Evolutionary conservation across 2,113 vertebrate genomes (phyloP), one percentile per base, ranked within the genome.

Genomic region (Puffinus mauretanicus): DNA sequence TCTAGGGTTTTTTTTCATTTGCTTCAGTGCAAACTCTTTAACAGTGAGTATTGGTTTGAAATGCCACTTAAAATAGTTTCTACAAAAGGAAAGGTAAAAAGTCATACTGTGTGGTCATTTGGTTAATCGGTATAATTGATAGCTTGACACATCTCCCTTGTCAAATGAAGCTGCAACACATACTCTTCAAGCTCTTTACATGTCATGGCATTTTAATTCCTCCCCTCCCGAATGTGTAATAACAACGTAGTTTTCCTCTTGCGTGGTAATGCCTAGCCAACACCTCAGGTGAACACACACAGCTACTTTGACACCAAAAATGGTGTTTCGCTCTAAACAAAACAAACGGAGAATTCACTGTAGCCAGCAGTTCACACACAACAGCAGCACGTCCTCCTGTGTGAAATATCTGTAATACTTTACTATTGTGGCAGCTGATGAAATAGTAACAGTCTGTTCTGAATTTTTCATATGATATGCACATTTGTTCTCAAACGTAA

Each of bases 201-300:
- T 96, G 96, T 97, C 71, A 64, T 73, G 82, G 66, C 77, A 93
- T 97, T 97, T 97, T 93, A 94, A 97, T 94, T 90, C 91, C 47
- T 8, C 18, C n/a, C 6, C 16, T 32, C n/a, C 13, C 11, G 7
- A 69, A 36, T 22, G 65, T 84, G 47, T 46, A 65, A 52, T 67
- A 97, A 94, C 27, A 80, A 71, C 62, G 64, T 32, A 44, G 67
- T 89, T 97, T 93, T 93, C 67, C 82, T 97, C 92, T 86, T 76
- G 77, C 66, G 49, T 67, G 49, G 12, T n/a, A 90, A 75, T 77
- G 65, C 81, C 86, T 36, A 72, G 27, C 58, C 17, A 62, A 49
- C 46, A 92, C 29, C 51, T 97, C 82, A 66, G 82, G 49, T 82
- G 66, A 96, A 47, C 38, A 57, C 34, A 83, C 36, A 49, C 16